Conservation (phyloP, 2,888 invertebrate species). For the Leucozona laternaria region DNA sequence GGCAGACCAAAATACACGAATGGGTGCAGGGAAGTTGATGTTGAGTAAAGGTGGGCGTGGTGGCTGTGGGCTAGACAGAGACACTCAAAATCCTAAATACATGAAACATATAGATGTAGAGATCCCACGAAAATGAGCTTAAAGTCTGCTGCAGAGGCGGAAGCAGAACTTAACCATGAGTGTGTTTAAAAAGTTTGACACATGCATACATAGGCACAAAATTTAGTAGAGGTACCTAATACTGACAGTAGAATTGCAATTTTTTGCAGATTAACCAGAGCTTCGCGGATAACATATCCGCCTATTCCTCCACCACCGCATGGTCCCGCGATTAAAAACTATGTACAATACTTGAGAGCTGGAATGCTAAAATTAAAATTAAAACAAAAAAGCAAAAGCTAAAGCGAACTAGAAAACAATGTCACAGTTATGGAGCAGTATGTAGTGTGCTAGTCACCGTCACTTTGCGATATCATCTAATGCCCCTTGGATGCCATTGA, state of each 20-base stretch:
- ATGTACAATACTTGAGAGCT: constrained; percentile 11
- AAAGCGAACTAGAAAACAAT: constrained; percentile 52
- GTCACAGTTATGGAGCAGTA: constrained; percentile 43
- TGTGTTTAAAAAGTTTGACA: constrained; percentile 50
- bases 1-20: constrained; percentile 13
- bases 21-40: neutral
- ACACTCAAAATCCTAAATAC: constrained; percentile 22
- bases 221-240: constrained; percentile 6
- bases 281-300: constrained; percentile 37
- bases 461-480: constrained; percentile 42
- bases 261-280: constrained; percentile 60
- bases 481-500: constrained; percentile 29
- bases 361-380: constrained; percentile 20
- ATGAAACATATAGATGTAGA: constrained; percentile 16
- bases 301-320: neutral
- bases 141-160: constrained; percentile 61
- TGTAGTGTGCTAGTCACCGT: constrained; percentile 31
- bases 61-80: neutral
- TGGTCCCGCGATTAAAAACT: constrained; percentile 41
- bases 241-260: constrained; percentile 14
- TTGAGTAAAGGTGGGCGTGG: constrained; percentile 5
- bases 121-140: constrained; percentile 61
- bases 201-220: neutral
- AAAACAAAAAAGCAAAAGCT: constrained; percentile 43
- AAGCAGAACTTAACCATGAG: constrained; percentile 64